Evolutionary conservation across 53 echinoderm and acorn worm species (phyloP), one percentile per base, ranked within the genome.

Genomic region (Hippasteria phrygiana): DNA sequence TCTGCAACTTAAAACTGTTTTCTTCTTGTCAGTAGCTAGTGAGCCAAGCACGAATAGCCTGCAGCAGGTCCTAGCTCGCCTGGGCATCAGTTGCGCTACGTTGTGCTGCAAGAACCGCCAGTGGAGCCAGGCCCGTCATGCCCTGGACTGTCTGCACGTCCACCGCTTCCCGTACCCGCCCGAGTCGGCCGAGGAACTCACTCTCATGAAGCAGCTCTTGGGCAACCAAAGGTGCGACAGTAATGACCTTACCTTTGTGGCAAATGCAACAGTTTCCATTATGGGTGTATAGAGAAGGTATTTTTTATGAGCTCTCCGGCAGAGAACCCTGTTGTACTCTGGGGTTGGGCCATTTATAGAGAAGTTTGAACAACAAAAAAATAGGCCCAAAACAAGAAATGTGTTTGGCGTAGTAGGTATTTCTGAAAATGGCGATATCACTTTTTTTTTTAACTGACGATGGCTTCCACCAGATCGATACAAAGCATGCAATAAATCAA

Each of bases 31-130:
- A 29, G 7, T 37, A 62, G 28, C 10, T 18, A 29, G 20, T 28
- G 38, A 45, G 32, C 51, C 38, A 12, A 36, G 27, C 38, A 85
- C 71, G 6, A 36, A 12, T 5, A 71, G 8, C 71, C 38, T 85
- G 51, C 35, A 47, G 69, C 71, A 43, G n/a, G 54, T 67, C 37
- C 85, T 85, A 20, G 47, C 85, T 3, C 53, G 85, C 5, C 53
- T 85, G 6, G 85, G 85, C 13, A 50, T 85, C 85, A 85, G 64
- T 39, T 70, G 85, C 26, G 27, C 50, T 5, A 18, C 20, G 22
- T 24, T 85, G 36, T 70, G 85, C 50, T 85, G 85, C 45, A 3
- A 40, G 24, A 36, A 4, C 0, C 70, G 22, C 3, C 70, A 51
- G 0, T 85, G 85, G 85, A 18, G 42, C 17, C 71, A 85, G 70